Evolutionary conservation across 2,888 invertebrate genomes (phyloP).

Genomic region (Volucella inflata): DNA sequence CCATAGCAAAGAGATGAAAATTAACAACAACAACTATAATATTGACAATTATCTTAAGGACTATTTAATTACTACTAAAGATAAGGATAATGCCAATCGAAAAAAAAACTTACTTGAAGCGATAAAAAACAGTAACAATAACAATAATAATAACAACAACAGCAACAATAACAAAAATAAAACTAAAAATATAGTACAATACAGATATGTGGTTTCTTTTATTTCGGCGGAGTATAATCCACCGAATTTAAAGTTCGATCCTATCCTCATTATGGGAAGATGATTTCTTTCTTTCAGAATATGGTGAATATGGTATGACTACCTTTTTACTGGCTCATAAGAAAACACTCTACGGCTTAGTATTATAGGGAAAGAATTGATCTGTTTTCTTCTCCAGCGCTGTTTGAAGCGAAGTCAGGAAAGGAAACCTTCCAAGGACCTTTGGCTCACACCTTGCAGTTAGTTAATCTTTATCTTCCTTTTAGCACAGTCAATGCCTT

Average conservation of each 20-base stretch:
- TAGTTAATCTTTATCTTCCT: too few relatives aligned
- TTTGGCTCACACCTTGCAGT: too few relatives aligned
- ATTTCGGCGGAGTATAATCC: slow-evolving; percentile 60
- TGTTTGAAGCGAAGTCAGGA: too few relatives aligned
- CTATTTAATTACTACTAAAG: slow-evolving; percentile 79
- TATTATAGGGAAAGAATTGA: too few relatives aligned
- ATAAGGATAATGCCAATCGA: slow-evolving; percentile 76
- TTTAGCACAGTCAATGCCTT: too few relatives aligned
- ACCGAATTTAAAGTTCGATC: slow-evolving; percentile 13
- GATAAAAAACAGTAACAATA: slow-evolving; percentile 81
- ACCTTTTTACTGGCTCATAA: too few relatives aligned
- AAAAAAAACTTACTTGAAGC: slow-evolving; percentile 76
- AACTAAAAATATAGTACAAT: slow-evolving; percentile 83
- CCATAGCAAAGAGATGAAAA: slow-evolving; percentile 48
- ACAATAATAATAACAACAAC: slow-evolving; percentile 78
- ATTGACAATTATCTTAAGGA: slow-evolving; percentile 81
- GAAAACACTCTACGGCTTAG: too few relatives aligned
- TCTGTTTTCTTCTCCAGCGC: too few relatives aligned
- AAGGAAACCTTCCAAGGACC: too few relatives aligned
- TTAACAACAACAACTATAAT: slow-evolving; percentile 67
- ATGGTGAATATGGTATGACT: too few relatives aligned
- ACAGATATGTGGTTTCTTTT: slow-evolving; percentile 82
- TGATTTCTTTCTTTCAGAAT: background rate
- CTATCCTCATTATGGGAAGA: background rate
- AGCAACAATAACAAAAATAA: slow-evolving; percentile 81